A percentile compares a stretch with the other conserved stretches of the same genome.
phyloP scores from a whole-genome alignment of 1,140 invertebrate genomes.

The Nomia melanderi region DNA sequence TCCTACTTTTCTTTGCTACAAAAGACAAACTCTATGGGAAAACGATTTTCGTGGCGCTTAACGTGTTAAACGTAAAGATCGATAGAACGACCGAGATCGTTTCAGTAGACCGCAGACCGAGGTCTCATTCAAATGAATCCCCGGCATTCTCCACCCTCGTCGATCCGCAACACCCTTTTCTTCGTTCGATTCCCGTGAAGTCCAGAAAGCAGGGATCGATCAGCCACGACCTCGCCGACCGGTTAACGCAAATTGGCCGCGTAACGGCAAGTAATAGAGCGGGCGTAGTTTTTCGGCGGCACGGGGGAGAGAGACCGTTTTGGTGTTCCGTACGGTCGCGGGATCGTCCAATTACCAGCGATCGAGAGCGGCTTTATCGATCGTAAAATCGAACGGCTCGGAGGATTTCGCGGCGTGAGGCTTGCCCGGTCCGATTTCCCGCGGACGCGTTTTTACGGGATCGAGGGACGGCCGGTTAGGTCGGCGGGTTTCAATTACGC shows the following conservation, averaged over 20 bases:
- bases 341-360: slow-evolving; percentile 48
- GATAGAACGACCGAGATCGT: no score
- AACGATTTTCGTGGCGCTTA: no score
- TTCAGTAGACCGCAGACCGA: no score
- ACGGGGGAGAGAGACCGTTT: background rate
- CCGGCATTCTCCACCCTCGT: no score
- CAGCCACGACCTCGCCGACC: background rate
- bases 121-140: background rate
- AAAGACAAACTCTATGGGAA: no score
- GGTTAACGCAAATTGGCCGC: slow-evolving; percentile 21
- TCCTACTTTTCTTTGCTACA: no score
- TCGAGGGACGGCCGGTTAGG: slow-evolving; percentile 33
- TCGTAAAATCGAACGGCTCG: slow-evolving; percentile 37
- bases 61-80: no score
- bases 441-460: slow-evolving; percentile 35
- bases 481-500: slow-evolving; percentile 75
- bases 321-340: slow-evolving; percentile 34
- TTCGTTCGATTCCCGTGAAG: background rate
- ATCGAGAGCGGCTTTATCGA: slow-evolving; percentile 49
- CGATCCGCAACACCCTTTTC: no score
- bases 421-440: slow-evolving; percentile 62
- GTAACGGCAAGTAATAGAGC: slow-evolving; percentile 9
- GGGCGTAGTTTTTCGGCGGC: background rate
- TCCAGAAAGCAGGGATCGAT: background rate
- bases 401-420: slow-evolving; percentile 28